Evolutionary conservation across 2,888 invertebrate species (phyloP).

Genomic region (Abrostola triplasia): DNA sequence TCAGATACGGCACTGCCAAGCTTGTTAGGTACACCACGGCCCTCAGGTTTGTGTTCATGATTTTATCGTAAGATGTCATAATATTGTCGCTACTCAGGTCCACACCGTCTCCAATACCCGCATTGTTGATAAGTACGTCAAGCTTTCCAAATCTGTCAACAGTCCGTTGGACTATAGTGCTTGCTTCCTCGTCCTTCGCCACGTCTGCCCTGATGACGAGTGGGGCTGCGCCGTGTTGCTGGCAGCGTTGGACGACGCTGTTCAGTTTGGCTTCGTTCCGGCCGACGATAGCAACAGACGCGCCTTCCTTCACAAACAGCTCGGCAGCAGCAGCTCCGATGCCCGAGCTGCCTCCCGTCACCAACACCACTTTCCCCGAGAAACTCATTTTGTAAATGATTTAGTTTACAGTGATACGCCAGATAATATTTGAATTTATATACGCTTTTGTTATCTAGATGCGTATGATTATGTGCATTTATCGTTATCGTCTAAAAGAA

Average conservation of each 20-base stretch:
- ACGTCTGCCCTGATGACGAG: constrained; percentile 52
- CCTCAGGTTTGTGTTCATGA: constrained; percentile 51
- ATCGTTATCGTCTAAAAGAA: neutral
- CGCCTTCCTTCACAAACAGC: constrained; percentile 65
- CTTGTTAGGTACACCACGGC: constrained; percentile 42
- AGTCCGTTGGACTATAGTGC: constrained; percentile 52
- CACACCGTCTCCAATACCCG: constrained; percentile 35
- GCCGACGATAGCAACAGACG: constrained; percentile 64
- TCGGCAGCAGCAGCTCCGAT: constrained; percentile 70
- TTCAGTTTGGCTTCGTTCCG: constrained; percentile 61
- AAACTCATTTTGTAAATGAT: constrained; percentile 47
- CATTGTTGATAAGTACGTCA: constrained; percentile 59
- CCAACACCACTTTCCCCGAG: constrained; percentile 61
- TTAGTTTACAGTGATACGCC: neutral
- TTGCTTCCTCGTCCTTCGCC: constrained; percentile 40
- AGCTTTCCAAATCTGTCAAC: constrained; percentile 54
- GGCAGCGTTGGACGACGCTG: constrained; percentile 38
- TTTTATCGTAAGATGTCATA: constrained; percentile 42
- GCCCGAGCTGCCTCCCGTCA: constrained; percentile 71
- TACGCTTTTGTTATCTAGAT: too few relatives aligned
- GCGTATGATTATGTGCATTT: neutral
- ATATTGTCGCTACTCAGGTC: constrained; percentile 30
- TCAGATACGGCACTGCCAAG: constrained; percentile 44
- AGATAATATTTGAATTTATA: neutral
- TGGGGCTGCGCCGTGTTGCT: constrained; percentile 21